Base-by-base conservation (phyloP, 1,140 invertebrate genomes). In the Apis cerana region DNA sequence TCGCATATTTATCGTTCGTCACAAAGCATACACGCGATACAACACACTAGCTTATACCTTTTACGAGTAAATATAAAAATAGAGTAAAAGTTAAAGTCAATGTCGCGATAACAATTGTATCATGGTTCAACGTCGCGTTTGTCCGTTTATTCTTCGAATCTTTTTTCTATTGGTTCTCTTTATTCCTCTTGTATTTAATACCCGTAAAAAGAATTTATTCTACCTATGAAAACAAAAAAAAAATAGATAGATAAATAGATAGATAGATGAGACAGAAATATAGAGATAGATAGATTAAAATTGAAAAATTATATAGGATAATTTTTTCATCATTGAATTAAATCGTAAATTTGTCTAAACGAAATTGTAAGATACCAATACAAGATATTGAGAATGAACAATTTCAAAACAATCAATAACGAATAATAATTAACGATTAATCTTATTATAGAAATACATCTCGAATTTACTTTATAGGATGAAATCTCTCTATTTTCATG, bases 1-100 rank as follows among this genome's bases (percentile, higher is more conserved):
- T 74, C 54, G 69, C 58, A 52, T 68, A 71, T 56, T 79, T 80
- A 72, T 72, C 69, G 21, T n/a, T 50, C 21, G 50, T 74, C 27
- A 48, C 50, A 56, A 56, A 27, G 48, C 68, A 62, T 43, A 61
- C 78, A 80, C 69, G 69, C 78, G 69, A 79, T 21, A 69, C 43
- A 50, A 61, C n/a, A 15, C 19, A n/a, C 27, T 23, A 17, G 65
- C 17, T 17, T 43, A 27, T 19, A 59, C 54, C 23, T 58, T 54
- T 58, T 8, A n/a, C 17, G 17, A 8, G 10, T 11, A 17, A 17
- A 17, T 50, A 21, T 21, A 52, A 50, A 74, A 19, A 27, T 23
- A 65, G 23, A 56, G n/a, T n/a, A n/a, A n/a, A n/a, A n/a, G 19
- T 65, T 54, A 65, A 74, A 61, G 56, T 64, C 13, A 62, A 71